Evolutionary conservation across 2,888 invertebrate species (phyloP), one percentile per base, ranked within the genome.

Genomic region (Masnerella sp.): DNA sequence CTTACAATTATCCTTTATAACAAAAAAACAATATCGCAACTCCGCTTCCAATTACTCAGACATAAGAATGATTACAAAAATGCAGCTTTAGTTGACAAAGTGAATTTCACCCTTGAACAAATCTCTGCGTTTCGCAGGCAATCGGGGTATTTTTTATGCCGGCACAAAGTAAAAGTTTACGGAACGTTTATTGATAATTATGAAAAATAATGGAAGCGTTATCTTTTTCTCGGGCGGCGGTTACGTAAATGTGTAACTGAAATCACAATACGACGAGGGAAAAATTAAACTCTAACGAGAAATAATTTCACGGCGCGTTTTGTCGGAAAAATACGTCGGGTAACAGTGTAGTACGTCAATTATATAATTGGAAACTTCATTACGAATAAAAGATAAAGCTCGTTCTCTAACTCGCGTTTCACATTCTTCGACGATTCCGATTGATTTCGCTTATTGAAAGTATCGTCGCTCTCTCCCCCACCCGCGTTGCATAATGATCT

Each of bases 401-500:
- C 20, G 22, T 22, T 45, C 45, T 58, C 54, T 42, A 56, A 42
- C 34, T 43, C 28, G 14, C 43, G 20, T 59, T 47, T 59, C 47
- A 38, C 47, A 47, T 47, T 59, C 36, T 59, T 36, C 42, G 36
- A 34, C 58, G 45, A 45, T 30, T 45, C 45, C 36, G 17, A 59
- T 59, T 59, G 59, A 59, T 59, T 59, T 59, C 34, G 36, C 22
- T 47, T 47, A 61, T 61, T 61, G 59, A 47, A 61, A 49, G 59
- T 61, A 61, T 61, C 59, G 28, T 61, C 59, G 18, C 36, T 49
- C 17, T 18, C 9, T 17, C 11, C 17, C 49, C 49, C 30, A n/a
- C 77, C 69, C 74, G 59, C 47, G 72, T 81, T 80, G 74, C 76
- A 80, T 80, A 81, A 80, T 79, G 45, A 65, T 36, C 68, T 71